These are phyloP conservation scores for Laticauda laticaudata DNA, from an alignment of 2,113 vertebrate species.

Conservation along the genomic window DNA sequence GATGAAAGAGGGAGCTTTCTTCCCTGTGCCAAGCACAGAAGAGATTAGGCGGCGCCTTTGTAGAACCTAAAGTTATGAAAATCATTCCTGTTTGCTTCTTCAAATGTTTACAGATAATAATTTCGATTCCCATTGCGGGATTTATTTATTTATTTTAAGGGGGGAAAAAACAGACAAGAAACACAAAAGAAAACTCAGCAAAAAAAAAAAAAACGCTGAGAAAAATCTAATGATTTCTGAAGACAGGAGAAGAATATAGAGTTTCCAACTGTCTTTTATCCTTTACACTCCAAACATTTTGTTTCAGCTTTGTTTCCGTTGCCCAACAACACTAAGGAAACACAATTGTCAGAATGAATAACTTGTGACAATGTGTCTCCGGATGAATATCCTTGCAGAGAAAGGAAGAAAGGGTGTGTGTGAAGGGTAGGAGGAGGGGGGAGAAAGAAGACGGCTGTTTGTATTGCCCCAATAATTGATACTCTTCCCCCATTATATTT, in stretches of 20 bases:
- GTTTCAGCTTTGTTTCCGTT: slow-evolving; percentile 58
- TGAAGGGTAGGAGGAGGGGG: no score
- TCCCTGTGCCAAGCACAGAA: slow-evolving; percentile 31
- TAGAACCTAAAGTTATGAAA: slow-evolving; percentile 61
- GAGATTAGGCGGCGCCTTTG: slow-evolving; percentile 62
- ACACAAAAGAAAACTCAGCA: slow-evolving; percentile 48
- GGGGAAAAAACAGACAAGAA: slow-evolving; percentile 9
- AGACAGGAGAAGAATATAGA: slow-evolving; percentile 55
- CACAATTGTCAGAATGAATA: slow-evolving; percentile 61
- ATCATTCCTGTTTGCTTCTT: slow-evolving; percentile 50
- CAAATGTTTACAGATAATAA: slow-evolving; percentile 58
- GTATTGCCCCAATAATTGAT: slow-evolving; percentile 62
- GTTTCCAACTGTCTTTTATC: slow-evolving; percentile 63
- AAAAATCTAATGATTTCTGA: slow-evolving; percentile 49
- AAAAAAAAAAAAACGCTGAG: slow-evolving; percentile 14
- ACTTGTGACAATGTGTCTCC: slow-evolving; percentile 56
- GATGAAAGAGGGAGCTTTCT: slow-evolving; percentile 59
- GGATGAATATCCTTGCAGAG: slow-evolving; percentile 55
- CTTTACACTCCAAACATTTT: slow-evolving; percentile 62
- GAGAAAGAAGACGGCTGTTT: neutral
- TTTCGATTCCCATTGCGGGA: slow-evolving; percentile 54
- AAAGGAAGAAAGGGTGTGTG: slow-evolving; percentile 8
- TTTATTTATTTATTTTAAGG: neutral
- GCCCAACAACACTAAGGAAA: slow-evolving; percentile 61
- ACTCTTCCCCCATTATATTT: slow-evolving; percentile 62